phyloP scores from a whole-genome alignment of 2,888 invertebrate species.

The Nomada ruficornis region DNA sequence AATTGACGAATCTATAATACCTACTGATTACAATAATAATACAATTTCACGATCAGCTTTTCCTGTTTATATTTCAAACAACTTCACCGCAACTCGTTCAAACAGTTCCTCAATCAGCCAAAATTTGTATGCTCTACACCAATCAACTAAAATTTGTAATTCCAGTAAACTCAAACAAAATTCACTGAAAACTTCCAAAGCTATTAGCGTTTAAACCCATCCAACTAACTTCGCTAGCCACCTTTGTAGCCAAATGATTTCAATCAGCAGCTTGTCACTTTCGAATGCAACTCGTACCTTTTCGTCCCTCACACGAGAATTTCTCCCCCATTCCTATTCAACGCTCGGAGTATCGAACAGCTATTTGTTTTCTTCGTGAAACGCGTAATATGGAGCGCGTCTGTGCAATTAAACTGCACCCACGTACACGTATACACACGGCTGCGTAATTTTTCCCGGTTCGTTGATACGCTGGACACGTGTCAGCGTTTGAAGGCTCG shows the following conservation, averaged over 20 bases:
- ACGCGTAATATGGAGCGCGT: slow-evolving; percentile 19
- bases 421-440: not conserved
- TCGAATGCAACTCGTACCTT: not conserved
- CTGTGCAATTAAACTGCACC: slow-evolving; percentile 34
- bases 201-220: slow-evolving; percentile 20
- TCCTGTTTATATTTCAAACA: not conserved
- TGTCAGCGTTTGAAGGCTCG: slow-evolving; percentile 58
- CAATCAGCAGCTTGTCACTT: slow-evolving; percentile 16
- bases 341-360: slow-evolving; percentile 16
- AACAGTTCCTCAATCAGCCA: not conserved
- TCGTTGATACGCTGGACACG: slow-evolving; percentile 50
- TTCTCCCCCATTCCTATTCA: not conserved
- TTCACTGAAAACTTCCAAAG: not conserved
- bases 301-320: not conserved
- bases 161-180: slow-evolving; percentile 9
- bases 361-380: slow-evolving; percentile 41
- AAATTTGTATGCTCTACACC: slow-evolving; percentile 4
- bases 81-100: not conserved
- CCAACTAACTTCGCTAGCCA: not conserved
- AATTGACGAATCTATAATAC: too few relatives aligned
- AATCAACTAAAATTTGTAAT: slow-evolving; percentile 20
- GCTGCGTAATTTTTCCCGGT: not conserved
- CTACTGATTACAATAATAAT: too few relatives aligned
- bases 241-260: slow-evolving; percentile 23
- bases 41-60: not conserved